Percentiles rank a stretch among this genome's conserved stretches.
phyloP scores from a whole-genome alignment of 2,888 invertebrate species.

The Parnassius glacialis region DNA sequence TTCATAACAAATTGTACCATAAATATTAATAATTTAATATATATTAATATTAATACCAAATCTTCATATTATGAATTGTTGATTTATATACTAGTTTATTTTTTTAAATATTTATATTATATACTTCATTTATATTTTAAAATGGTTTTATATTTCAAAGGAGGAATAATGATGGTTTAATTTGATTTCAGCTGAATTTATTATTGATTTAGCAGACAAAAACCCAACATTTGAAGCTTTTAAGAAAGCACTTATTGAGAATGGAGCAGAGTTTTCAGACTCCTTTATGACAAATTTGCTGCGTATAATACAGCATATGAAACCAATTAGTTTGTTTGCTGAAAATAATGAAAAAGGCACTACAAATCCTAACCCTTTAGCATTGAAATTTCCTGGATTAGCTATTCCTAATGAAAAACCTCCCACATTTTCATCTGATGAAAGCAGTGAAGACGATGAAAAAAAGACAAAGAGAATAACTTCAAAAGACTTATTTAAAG shows the following conservation, averaged over 20 bases:
- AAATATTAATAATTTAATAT: too few species aligned
- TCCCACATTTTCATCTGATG: constrained; percentile 61
- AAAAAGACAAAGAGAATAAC: constrained; percentile 56
- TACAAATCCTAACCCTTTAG: constrained; percentile 77
- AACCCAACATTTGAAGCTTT: constrained; percentile 93
- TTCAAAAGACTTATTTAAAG: constrained; percentile 68
- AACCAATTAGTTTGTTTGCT: constrained; percentile 74
- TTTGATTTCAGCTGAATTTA: constrained; percentile 92
- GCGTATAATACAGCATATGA: constrained; percentile 97
- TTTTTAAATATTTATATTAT: too few species aligned
- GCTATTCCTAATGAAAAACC: constrained; percentile 84
- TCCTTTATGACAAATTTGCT: constrained; percentile 96
- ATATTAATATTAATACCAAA: too few species aligned
- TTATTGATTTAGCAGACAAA: constrained; percentile 95
- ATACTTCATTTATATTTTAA: too few species aligned
- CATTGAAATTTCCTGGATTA: constrained; percentile 86
- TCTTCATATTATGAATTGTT: too few species aligned
- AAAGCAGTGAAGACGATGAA: constrained; percentile 61
- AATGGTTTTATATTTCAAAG: too few species aligned
- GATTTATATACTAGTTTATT: too few species aligned
- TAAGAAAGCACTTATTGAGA: constrained; percentile 91
- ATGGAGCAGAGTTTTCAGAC: constrained; percentile 98
- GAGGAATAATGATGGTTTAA: constrained; percentile 24
- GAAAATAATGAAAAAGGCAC: constrained; percentile 39
- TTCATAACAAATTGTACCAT: too few species aligned